Base-by-base conservation (phyloP, 2,113 vertebrate species). In the Periophthalmodon schlosseri region DNA sequence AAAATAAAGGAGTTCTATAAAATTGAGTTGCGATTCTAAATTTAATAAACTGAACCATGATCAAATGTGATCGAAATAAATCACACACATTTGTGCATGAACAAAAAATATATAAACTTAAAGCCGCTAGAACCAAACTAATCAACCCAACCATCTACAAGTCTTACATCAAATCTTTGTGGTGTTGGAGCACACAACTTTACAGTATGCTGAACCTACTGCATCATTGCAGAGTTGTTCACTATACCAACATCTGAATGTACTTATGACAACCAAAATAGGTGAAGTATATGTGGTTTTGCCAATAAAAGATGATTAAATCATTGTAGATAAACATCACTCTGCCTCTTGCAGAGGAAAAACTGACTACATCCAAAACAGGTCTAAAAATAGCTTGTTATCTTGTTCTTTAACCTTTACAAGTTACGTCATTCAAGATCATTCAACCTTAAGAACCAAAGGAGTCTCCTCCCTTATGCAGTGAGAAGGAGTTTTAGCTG, bases 21-120 rank as follows among this genome's bases (percentile, higher is more conserved):
- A 65, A 11, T 39, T 4, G 9, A 16, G 9, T 65, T 65, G 33
- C n/a, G 8, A 14, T 36, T 68, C 36, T 34, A 66, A 70, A 68
- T 20, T 66, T 14, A 67, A 56, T 50, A 20, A 69, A 66, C 46
- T 39, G 67, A 77, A 84, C 56, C 39, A 44, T 8, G 16, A 74
- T 80, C 73, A 82, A 68, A 28, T 44, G 23, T 72, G 49, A 78
- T 75, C 60, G 58, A 72, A 4, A 81, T 61, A 75, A 82, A 70
- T 20, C 58, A 77, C 44, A 77, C 33, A 81, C 39, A 44, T 44
- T 44, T 82, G 60, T 33, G 75, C 18, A 54, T 56, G 24, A 52
- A 28, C 1, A 28, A 28, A 28, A 72, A 5, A 61, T 24, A 3
- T 21, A 18, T 33, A 58, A 82, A 50, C 1, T 0, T 77, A 75